Conservation (phyloP, 2,113 vertebrate genomes). For the Eulemur macaco region DNA sequence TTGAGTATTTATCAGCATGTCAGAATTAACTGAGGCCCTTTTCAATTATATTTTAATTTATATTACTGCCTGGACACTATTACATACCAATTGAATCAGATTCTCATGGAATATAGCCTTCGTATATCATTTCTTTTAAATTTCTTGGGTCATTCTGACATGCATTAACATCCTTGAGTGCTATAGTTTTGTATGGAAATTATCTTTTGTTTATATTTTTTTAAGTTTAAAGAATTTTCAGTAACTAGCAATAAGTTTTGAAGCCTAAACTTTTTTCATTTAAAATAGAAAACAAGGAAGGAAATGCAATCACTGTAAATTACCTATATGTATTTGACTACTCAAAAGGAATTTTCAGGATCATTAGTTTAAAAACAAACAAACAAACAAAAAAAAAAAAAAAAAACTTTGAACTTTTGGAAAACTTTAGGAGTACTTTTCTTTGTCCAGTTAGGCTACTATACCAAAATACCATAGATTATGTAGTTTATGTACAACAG, state of each 20-base stretch:
- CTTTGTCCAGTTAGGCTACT: neutral
- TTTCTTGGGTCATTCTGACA: neutral
- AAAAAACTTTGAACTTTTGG: neutral
- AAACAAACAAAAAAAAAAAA: too few relatives aligned
- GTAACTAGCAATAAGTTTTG: neutral
- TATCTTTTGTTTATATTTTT: neutral
- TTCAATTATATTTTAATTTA: neutral
- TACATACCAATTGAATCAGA: neutral
- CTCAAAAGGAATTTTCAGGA: neutral
- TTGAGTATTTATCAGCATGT: neutral
- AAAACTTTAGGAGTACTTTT: neutral
- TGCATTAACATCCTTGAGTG: neutral
- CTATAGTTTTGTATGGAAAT: neutral
- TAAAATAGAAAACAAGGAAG: neutral
- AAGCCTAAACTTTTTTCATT: neutral
- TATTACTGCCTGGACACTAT: neutral
- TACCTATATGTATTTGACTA: neutral
- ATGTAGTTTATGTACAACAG: neutral
- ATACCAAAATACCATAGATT: neutral
- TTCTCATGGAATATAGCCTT: neutral
- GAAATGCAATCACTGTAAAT: neutral
- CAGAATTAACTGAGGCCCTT: neutral
- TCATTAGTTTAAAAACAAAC: neutral
- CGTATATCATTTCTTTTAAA: neutral
- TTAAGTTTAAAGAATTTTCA: neutral